Evolutionary conservation across 2,797 vertebrate species (phyloP), one percentile per base, ranked within the genome.

Genomic region (Podargus strigoides): DNA sequence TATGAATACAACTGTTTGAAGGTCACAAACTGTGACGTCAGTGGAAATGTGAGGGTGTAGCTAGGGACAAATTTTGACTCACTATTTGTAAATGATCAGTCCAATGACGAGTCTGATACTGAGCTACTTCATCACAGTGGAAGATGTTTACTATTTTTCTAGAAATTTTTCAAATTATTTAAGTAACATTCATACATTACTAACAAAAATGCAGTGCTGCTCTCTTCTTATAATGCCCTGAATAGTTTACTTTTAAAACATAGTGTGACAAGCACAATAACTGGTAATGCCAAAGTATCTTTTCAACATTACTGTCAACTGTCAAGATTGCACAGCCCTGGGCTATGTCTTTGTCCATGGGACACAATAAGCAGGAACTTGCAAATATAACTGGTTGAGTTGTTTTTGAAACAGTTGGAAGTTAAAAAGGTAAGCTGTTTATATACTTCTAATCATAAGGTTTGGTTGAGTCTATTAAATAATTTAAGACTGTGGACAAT

Each of bases 51-150:
- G 84, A 94, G 89, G 93, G 92, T 80, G 94, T 94, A 93, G 68
- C 53, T 32, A 37, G 60, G 81, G 93, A 92, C 75, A 89, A 63
- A 32, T 83, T 89, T 94, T 97, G 96, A 93, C 75, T 96, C 94
- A 95, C 13, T 94, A 12, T 95, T 95, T 89, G 79, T 87, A 89
- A 89, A 83, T 36, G 42, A 92, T 56, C 68, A 21, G 36, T 32
- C 22, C 24, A 84, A 81, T 73, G 87, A 95, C 73, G 73, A 86
- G 50, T 47, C 42, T 1, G 14, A 84, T 93, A 75, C 73, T 13
- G 62, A 89, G 72, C 75, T 87, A 70, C 58, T 74, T 85, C 72
- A 69, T 64, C 66, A 30, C 32, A 39, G 18, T 4, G 15, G 44
- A 72, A 72, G 75, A 49, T 16, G 56, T 83, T 92, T 64, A 78